Evolutionary conservation across 2,113 vertebrate species (phyloP), one percentile per base, ranked within the genome.

Genomic region (Callithrix jacchus): DNA sequence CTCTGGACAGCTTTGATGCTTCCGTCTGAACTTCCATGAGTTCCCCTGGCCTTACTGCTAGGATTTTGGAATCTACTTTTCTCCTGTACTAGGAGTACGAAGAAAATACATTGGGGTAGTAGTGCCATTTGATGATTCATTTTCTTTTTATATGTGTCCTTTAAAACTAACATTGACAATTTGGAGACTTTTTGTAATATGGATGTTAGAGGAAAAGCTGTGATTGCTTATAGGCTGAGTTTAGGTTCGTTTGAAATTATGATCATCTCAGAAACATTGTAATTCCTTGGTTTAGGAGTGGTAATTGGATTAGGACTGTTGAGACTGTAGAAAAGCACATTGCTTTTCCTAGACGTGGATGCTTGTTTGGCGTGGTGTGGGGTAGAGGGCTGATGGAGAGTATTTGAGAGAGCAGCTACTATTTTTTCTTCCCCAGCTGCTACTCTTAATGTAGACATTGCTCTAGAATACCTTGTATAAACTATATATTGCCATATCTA

Each of bases 381-480:
- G 58, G 0, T 56, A 35, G 68, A 40, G 20, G 23, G 21, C 40
- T 83, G n/a, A 32, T 35, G 32, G 64, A 35, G 25, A 52, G 40
- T 40, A 25, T 8, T 70, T 40, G 20, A 35, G 52, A 54, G 1
- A 18, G 20, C 11, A 11, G n/a, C 61, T 42, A 10, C 54, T 84
- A 4, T 54, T 70, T 68, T 30, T 30, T 2, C 0, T 6, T 2
- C 1, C 14, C 70, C 18, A 2, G 1, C 20, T 35, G n/a, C 61
- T 47, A 13, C 54, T 84, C 4, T 61, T 70, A 27, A 71, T 21
- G 30, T 0, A 20, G 5, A 20, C 82, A 35, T 88, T 82, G 14
- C 30, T 74, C 64, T 89, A 30, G 70, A 73, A 74, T 25, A 71
- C 42, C 25, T 8, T 80, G 0, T 32, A 32, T 66, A 84, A 76